Percentiles rank a stretch among this genome's conserved stretches.
phyloP scores from a whole-genome alignment of 2,113 vertebrate genomes.

The Aldabrachelys gigantea region DNA sequence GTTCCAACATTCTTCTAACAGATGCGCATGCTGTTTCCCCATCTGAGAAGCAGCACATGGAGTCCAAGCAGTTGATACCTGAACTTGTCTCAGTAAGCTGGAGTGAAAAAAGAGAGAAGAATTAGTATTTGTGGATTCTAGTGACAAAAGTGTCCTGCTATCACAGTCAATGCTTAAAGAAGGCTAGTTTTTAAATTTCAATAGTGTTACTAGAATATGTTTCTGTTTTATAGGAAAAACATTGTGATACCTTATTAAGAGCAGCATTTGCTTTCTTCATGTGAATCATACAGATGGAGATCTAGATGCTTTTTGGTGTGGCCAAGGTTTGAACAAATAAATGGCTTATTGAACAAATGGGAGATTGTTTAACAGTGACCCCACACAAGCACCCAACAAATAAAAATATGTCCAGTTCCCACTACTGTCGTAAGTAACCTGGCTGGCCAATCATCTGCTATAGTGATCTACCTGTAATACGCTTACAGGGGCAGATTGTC shows the following conservation, averaged over 20 bases:
- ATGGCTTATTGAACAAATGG: rapidly evolving
- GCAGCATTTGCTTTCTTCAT: not conserved
- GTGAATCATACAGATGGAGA: not conserved
- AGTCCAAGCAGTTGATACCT: conserved; percentile 96
- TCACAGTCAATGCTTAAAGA: not conserved
- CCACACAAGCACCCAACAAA: not conserved
- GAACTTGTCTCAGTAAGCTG: conserved; percentile 87
- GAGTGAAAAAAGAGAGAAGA: not conserved
- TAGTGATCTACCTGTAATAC: rapidly evolving
- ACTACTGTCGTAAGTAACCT: not conserved
- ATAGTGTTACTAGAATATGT: conserved; percentile 31
- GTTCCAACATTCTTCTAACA: conserved; percentile 92
- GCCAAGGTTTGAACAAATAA: not conserved
- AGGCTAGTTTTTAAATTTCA: conserved; percentile 3
- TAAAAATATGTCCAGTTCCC: not conserved
- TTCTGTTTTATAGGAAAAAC: conserved; percentile 15
- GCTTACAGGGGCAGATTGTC: not conserved
- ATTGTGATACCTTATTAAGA: not conserved
- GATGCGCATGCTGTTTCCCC: conserved; percentile 90
- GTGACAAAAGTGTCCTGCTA: not conserved
- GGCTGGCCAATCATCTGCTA: not conserved
- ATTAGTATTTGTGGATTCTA: conserved; percentile 7
- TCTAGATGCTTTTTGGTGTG: not conserved
- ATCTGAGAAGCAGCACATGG: conserved; percentile 95
- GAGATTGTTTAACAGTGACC: not conserved